Conservation (phyloP, 2,113 vertebrate species). For the Garra rufa region DNA sequence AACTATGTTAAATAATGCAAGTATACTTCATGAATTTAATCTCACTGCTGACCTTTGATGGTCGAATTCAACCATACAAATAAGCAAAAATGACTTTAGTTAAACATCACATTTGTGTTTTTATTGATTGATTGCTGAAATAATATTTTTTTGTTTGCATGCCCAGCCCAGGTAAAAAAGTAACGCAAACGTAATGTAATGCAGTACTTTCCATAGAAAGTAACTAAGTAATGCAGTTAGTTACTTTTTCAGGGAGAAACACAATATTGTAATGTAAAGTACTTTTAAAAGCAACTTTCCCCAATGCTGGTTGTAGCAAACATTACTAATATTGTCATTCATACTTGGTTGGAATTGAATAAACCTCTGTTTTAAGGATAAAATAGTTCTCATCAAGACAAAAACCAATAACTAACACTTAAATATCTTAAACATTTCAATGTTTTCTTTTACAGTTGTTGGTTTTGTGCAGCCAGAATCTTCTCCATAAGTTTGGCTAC, state of each 20-base stretch:
- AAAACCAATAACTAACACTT: neutral
- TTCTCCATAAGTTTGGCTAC: constrained; percentile 82
- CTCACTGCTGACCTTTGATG: too few species aligned
- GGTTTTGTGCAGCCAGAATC: constrained; percentile 80
- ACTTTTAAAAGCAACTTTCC: neutral
- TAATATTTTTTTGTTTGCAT: neutral
- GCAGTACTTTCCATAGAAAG: neutral
- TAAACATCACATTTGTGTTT: too few species aligned
- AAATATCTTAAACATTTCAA: neutral
- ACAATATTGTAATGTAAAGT: neutral
- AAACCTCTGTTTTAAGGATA: neutral
- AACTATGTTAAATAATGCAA: too few species aligned
- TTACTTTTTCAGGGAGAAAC: neutral
- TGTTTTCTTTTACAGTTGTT: constrained; percentile 77
- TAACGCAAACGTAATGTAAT: neutral
- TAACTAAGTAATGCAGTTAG: neutral
- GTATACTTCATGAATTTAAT: too few species aligned
- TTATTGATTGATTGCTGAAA: too few species aligned
- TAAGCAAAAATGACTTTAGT: too few species aligned
- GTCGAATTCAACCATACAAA: too few species aligned
- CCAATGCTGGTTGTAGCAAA: neutral
- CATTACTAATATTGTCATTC: neutral
- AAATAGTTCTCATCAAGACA: neutral
- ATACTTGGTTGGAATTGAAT: neutral
- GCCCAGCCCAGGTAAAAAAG: neutral